Conservation (phyloP, 2,888 invertebrate genomes). For the Troides aeacus region DNA sequence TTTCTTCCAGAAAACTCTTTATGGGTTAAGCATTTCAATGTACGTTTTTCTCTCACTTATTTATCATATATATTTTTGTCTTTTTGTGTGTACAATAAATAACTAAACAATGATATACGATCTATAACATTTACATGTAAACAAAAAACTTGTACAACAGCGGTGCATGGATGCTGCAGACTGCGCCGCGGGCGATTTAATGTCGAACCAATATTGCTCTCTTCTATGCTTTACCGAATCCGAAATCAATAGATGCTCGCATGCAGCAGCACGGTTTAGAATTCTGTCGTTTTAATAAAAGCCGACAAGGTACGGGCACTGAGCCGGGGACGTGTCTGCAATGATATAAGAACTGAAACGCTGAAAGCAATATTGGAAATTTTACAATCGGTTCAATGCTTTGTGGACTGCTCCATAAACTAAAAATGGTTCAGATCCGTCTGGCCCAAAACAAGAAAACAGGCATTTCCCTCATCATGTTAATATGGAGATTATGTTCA, state of each 20-base stretch:
- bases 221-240: slow-evolving; percentile 11
- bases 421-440: no score
- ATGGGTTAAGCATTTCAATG: no score
- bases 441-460: no score
- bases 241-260: slow-evolving; percentile 15
- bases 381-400: background rate
- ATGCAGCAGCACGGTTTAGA: slow-evolving; percentile 15
- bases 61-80: no score
- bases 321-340: slow-evolving; percentile 17
- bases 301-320: slow-evolving; percentile 12
- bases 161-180: background rate
- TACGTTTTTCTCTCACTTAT: no score
- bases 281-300: slow-evolving; percentile 17
- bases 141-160: no score
- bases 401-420: background rate
- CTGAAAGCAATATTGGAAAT: background rate
- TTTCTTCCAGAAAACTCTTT: no score
- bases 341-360: slow-evolving; percentile 6
- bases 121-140: no score
- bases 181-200: background rate
- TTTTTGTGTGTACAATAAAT: no score
- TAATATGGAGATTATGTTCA: no score
- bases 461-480: no score
- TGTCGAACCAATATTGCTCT: slow-evolving; percentile 13
- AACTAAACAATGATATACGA: no score